Conservation (phyloP, 2,797 vertebrate species). For the Xiphophorus birchmanni region DNA sequence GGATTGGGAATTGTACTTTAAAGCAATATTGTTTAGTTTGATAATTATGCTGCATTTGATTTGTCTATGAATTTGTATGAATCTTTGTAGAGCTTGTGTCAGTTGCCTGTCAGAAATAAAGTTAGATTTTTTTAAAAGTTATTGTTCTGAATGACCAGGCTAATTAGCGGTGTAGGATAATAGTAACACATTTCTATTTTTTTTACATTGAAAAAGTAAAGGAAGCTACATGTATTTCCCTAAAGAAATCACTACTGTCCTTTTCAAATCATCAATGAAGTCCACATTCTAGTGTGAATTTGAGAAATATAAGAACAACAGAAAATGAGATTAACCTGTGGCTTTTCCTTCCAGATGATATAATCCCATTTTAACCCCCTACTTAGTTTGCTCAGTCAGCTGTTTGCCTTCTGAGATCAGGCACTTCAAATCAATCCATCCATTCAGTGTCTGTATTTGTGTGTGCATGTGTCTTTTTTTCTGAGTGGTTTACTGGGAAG, state of each 20-base stretch:
- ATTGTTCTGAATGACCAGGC: not conserved
- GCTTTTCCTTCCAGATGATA: slow-evolving; percentile 46
- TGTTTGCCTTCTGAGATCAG: slow-evolving; percentile 57
- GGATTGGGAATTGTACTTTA: not conserved
- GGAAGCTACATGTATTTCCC: not conserved
- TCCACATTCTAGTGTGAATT: slow-evolving; percentile 41
- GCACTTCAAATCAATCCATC: slow-evolving; percentile 61
- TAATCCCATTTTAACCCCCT: slow-evolving; percentile 38
- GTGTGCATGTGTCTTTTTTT: not conserved
- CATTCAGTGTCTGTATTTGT: slow-evolving; percentile 23
- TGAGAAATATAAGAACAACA: slow-evolving; percentile 41
- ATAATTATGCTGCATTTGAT: not conserved
- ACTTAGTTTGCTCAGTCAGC: slow-evolving; percentile 52
- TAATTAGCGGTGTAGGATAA: not conserved
- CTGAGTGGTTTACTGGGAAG: not conserved
- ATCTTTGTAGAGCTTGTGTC: not conserved
- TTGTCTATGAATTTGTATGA: not conserved
- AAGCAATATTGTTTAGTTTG: not conserved
- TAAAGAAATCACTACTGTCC: slow-evolving; percentile 5
- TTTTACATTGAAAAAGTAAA: not conserved
- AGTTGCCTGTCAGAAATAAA: not conserved
- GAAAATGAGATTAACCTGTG: slow-evolving; percentile 41
- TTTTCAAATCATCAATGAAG: slow-evolving; percentile 3
- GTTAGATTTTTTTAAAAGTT: not conserved
- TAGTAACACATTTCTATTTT: not conserved